Evolutionary conservation across 2,888 invertebrate species (phyloP), one percentile per base, ranked within the genome.

Genomic region (Hermaeophaga mercurialis): DNA sequence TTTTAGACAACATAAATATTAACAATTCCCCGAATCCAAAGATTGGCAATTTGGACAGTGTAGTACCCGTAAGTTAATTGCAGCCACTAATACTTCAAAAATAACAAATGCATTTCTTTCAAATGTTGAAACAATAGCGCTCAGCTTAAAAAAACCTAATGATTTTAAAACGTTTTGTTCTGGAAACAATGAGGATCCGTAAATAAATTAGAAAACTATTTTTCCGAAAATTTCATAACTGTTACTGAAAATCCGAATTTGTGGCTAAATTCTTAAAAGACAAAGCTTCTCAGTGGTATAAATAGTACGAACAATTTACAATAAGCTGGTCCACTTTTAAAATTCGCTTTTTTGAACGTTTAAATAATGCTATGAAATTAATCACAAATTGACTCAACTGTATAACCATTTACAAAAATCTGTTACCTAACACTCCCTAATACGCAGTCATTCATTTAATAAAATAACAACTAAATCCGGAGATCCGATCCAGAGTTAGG

Each of bases 301-400:
- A 45, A 12, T 6, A 6, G 3, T 45, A 45, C 17, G 3, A 18
- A 8, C 7, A 31, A 2, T 6, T 33, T 9, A 12, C 33, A 11
- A 8, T 46, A 8, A 46, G 7, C 11, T 46, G 46, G 46, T 3
- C 31, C 9, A 46, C 33, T 31, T 46, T 46, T 5, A 31, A 46
- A 46, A 31, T 9, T 19, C 15, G 18, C 6, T 31, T 46, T 11
- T n/a, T 46, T 2, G 15, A 31, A 17, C 28, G 8, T 19, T 46
- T 46, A 7, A 46, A 46, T 17, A 17, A n/a, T 11, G 17, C 46
- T 17, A 15, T 4, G 9, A 3, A 18, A 31, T 3, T 33, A 46
- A 9, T 31, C 33, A 26, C 7, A n/a, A 22, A 22, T 28, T n/a
- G 11, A 17, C 46, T 8, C 46, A 46, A 11, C n/a, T 46, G 1